Evolutionary conservation across 2,888 invertebrate species (phyloP).

Genomic region (Charanyca ferruginea): DNA sequence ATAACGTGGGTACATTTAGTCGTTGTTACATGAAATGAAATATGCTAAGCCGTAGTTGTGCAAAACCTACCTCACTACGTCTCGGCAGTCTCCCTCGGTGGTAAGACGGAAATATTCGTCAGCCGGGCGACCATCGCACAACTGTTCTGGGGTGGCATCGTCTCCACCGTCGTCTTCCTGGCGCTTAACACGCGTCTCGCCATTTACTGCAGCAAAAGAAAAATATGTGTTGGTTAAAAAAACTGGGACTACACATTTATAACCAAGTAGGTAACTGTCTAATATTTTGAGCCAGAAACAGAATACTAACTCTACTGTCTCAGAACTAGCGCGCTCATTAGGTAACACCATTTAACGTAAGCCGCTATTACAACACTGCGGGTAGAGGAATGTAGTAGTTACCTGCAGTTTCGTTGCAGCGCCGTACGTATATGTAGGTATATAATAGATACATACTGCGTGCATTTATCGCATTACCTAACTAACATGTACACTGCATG

Average conservation of each 20-base stretch:
- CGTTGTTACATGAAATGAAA: slow-evolving; percentile 43
- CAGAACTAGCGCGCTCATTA: slow-evolving; percentile 76
- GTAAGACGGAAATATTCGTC: slow-evolving; percentile 97
- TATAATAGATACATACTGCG: slow-evolving; percentile 68
- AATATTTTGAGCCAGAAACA: slow-evolving; percentile 42
- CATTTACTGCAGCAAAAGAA: slow-evolving; percentile 76
- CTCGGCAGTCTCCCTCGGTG: slow-evolving; percentile 96
- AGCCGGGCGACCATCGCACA: slow-evolving; percentile 96
- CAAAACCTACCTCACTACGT: slow-evolving; percentile 96
- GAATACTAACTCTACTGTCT: slow-evolving; percentile 38
- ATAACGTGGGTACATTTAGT: slow-evolving; percentile 42
- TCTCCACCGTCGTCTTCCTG: slow-evolving; percentile 93
- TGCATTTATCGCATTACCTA: slow-evolving; percentile 55
- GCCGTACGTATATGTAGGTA: slow-evolving; percentile 47
- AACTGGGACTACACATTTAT: slow-evolving; percentile 1
- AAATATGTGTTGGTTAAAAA: slow-evolving; percentile 3
- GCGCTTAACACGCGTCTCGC: slow-evolving; percentile 89
- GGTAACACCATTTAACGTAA: slow-evolving; percentile 85
- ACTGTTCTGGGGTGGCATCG: slow-evolving; percentile 94
- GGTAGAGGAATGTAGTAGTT: slow-evolving; percentile 79
- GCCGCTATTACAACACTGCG: slow-evolving; percentile 85
- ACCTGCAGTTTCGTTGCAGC: slow-evolving; percentile 78
- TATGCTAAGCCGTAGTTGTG: slow-evolving; percentile 48
- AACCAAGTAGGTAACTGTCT: slow-evolving; percentile 6
- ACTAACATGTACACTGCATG: slow-evolving; percentile 13